Conservation (phyloP, 2,113 vertebrate species). For the Alces alces region DNA sequence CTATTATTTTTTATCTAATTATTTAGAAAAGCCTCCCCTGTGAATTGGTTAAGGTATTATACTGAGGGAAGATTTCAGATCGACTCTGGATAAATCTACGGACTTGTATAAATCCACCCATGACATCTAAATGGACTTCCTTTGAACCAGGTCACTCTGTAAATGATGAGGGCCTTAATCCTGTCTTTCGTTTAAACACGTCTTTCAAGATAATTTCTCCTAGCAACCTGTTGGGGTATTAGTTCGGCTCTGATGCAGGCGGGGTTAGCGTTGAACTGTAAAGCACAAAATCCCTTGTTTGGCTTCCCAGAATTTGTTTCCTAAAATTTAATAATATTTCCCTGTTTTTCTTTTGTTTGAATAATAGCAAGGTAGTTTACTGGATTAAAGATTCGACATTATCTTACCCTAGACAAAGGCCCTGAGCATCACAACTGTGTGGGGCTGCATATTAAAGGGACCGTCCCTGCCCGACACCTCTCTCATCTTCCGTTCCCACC, state of each 20-base stretch:
- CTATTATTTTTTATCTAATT: neutral
- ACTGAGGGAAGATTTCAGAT: slow-evolving; percentile 10
- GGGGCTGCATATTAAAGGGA: neutral
- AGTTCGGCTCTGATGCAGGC: neutral
- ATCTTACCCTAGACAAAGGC: neutral
- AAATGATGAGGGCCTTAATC: neutral
- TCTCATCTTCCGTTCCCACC: neutral
- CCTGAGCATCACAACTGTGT: neutral
- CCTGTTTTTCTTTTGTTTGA: slow-evolving; percentile 5
- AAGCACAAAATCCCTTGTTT: neutral
- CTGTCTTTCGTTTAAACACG: neutral
- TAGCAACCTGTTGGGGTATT: slow-evolving; percentile 21
- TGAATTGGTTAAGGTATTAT: slow-evolving; percentile 28
- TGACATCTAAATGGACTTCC: slow-evolving; percentile 8
- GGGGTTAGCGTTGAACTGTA: neutral
- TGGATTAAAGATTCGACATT: neutral
- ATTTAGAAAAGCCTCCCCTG: neutral
- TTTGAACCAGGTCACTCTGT: slow-evolving; percentile 50
- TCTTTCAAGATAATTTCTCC: slow-evolving; percentile 28
- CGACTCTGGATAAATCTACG: neutral
- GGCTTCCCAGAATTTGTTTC: neutral
- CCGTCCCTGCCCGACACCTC: neutral
- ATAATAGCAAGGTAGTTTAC: neutral
- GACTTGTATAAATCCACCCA: neutral
- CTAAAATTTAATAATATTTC: neutral